Conservation (phyloP, 2,113 vertebrate species). For the Ceuthmochares aereus region DNA sequence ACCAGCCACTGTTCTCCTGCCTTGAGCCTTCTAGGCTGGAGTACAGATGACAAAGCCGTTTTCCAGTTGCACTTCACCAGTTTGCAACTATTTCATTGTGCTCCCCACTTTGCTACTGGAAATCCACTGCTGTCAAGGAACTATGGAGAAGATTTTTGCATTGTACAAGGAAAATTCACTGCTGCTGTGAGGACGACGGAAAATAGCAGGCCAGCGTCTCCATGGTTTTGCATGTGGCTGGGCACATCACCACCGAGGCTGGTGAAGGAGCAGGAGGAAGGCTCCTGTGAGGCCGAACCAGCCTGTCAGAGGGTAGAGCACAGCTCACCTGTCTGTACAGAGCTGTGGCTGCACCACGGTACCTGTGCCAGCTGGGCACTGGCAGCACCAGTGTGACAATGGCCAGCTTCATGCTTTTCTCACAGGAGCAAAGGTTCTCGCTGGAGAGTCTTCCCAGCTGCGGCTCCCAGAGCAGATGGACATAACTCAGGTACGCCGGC, state of each 20-base stretch:
- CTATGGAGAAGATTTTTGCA: neutral
- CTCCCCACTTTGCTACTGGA: neutral
- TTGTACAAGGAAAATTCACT: neutral
- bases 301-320: neutral
- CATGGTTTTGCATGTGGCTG: accelerated
- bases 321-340: too few species aligned
- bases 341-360: accelerated
- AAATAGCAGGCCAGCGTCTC: neutral
- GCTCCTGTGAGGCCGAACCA: neutral
- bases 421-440: accelerated
- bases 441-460: neutral
- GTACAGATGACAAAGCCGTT: neutral
- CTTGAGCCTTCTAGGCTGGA: neutral
- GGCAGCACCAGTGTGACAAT: neutral
- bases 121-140: neutral
- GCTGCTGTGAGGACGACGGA: neutral
- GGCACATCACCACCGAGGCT: neutral
- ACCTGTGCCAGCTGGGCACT: neutral
- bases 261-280: neutral
- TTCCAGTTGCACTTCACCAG: neutral
- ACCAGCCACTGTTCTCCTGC: neutral
- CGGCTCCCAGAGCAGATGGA: neutral
- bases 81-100: neutral
- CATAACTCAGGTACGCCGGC: neutral
- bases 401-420: neutral